Evolutionary conservation across 2,113 vertebrate genomes (phyloP), one percentile per base, ranked within the genome.

Genomic region (Amazona vittata): DNA sequence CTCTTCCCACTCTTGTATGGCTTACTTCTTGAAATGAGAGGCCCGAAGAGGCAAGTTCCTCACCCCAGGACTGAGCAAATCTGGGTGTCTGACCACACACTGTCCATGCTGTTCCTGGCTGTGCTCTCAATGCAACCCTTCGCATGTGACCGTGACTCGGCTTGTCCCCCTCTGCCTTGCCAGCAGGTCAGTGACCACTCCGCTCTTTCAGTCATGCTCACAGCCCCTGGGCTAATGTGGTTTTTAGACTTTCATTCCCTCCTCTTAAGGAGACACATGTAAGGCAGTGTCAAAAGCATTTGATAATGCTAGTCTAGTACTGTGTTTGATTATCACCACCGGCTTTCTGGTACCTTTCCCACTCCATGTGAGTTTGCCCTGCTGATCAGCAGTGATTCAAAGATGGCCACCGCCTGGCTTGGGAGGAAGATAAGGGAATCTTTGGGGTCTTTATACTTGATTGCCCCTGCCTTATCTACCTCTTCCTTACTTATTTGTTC

Each of bases 71-170:
- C 63, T 19, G 59, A 60, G 35, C 9, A 22, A 3, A 47, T 9
- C 4, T 43, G 59, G 84, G 22, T 37, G 3, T 33, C 21, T 57
- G 67, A 2, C 28, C 16, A 1, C 15, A 19, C 12, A 0, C 31
- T 5, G 31, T 53, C 43, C 70, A 55, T 33, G 77, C 39, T 65
- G 26, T 20, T 80, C 15, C 77, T 83, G 81, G n/a, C 44, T 53
- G 47, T 17, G 33, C 17, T 41, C 25, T 29, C 13, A 18, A 19
- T 12, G 49, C 70, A 41, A 43, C 28, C 62, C 28, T 73, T 60
- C 16, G 2, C 8, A 1, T 18, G 29, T 57, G 6, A 2, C 33
- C 24, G 0, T 39, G 41, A 33, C 19, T n/a, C 0, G 2, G 12
- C 47, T 37, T 20, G 41, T 50, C 26, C 37, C n/a, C 25, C 46